Evolutionary conservation across 2,797 vertebrate species (phyloP).

Genomic region (Gallinago nigripennis): DNA sequence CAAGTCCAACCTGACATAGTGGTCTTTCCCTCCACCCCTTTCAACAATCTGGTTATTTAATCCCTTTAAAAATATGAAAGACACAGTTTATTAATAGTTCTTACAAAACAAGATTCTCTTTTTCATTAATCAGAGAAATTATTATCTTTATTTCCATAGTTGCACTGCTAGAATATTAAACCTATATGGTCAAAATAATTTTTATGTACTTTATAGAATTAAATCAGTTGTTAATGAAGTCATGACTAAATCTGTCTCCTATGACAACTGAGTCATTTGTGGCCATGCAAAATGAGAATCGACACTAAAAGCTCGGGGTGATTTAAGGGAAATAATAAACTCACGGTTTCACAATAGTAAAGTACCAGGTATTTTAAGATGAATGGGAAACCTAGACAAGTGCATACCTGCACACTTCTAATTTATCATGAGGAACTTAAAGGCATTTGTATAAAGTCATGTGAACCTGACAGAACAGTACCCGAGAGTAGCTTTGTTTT

Average conservation of each 20-base stretch:
- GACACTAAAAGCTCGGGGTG: slow-evolving; percentile 56
- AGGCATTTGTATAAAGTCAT: neutral
- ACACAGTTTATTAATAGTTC: slow-evolving; percentile 1
- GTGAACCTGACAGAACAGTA: neutral
- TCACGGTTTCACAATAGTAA: neutral
- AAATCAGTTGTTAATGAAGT: slow-evolving; percentile 58
- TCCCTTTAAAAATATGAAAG: neutral
- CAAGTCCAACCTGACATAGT: neutral
- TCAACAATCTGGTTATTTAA: neutral
- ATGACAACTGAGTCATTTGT: slow-evolving; percentile 58
- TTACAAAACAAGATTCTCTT: neutral
- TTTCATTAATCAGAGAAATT: slow-evolving; percentile 23
- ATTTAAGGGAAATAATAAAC: slow-evolving; percentile 55
- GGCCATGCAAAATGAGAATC: slow-evolving; percentile 28
- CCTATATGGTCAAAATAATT: neutral
- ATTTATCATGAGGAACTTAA: neutral
- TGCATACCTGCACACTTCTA: neutral
- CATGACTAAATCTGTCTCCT: slow-evolving; percentile 28
- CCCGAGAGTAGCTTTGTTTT: neutral
- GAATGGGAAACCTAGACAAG: neutral
- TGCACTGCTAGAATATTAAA: neutral
- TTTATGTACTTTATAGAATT: slow-evolving; percentile 26
- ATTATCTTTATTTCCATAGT: neutral
- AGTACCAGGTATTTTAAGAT: neutral
- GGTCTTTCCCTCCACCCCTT: neutral